Conservation (phyloP, 2,888 invertebrate species). For the Andrena marginata region DNA sequence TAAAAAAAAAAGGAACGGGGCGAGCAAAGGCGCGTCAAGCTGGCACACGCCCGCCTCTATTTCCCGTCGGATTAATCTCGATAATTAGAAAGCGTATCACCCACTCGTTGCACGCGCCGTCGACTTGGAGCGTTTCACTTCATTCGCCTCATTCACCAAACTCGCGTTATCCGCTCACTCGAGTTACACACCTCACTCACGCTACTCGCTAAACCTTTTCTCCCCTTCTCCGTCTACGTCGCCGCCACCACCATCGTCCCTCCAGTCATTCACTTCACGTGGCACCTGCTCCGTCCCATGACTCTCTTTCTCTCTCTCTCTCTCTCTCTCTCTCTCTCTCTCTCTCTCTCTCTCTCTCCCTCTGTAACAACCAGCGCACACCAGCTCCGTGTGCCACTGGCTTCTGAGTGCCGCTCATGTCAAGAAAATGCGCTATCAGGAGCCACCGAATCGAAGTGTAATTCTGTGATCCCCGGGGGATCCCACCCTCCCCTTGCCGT, state of each 20-base stretch:
- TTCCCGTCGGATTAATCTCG: constrained; percentile 74
- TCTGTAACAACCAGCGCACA: constrained; percentile 27
- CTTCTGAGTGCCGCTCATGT: constrained; percentile 41
- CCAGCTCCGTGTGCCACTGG: constrained; percentile 21
- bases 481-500: not conserved
- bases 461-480: constrained; percentile 52
- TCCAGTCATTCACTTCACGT: constrained; percentile 73
- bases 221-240: constrained; percentile 57
- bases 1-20: constrained; percentile 35
- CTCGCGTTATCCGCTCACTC: constrained; percentile 77
- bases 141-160: constrained; percentile 78
- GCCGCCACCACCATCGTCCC: constrained; percentile 60
- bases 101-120: constrained; percentile 78
- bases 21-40: constrained; percentile 61
- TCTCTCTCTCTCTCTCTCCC: not conserved
- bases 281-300: constrained; percentile 68
- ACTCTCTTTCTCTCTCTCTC: constrained; percentile 47
- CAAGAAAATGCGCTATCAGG: constrained; percentile 54
- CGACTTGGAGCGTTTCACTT: constrained; percentile 78
- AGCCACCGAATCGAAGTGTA: constrained; percentile 57
- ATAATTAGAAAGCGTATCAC: constrained; percentile 82
- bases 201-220: constrained; percentile 67
- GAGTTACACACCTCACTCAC: constrained; percentile 70
- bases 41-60: constrained; percentile 65
- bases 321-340: constrained; percentile 1